Evolutionary conservation across 2,113 vertebrate genomes (phyloP).

Genomic region (Maccullochella peelii): DNA sequence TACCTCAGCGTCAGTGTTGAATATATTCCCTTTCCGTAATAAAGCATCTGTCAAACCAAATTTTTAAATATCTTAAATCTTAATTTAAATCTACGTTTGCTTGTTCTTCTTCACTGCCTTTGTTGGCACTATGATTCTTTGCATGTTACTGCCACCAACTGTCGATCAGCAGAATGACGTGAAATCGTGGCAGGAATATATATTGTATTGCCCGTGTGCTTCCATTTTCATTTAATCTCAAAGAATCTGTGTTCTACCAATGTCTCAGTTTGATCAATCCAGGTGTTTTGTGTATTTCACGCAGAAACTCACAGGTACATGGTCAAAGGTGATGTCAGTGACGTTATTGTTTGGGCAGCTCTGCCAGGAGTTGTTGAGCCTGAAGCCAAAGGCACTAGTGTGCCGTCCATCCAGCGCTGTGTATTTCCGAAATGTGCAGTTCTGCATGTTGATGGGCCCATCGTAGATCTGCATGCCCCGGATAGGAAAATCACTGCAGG

Average conservation of each 20-base stretch:
- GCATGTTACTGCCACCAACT: too few relatives aligned
- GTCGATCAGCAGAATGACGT: too few relatives aligned
- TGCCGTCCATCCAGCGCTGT: conserved; percentile 91
- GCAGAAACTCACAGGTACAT: conserved; percentile 90
- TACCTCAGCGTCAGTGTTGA: not conserved
- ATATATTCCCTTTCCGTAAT: not conserved
- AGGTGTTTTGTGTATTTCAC: not conserved
- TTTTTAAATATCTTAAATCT: too few relatives aligned
- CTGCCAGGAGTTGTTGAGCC: conserved; percentile 98
- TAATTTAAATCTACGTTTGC: too few relatives aligned
- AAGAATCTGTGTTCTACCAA: not conserved
- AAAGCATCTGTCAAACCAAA: not conserved
- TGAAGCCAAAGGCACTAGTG: conserved; percentile 96
- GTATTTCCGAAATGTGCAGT: conserved; percentile 96
- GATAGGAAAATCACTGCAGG: conserved; percentile 91
- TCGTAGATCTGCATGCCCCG: conserved; percentile 97
- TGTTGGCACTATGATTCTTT: not conserved
- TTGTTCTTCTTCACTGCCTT: too few relatives aligned
- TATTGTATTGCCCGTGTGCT: too few relatives aligned
- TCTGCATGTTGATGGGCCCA: conserved; percentile 93
- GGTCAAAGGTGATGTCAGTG: conserved; percentile 88
- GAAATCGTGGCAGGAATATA: too few relatives aligned
- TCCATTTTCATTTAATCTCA: not conserved
- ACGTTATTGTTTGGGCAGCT: conserved; percentile 98
- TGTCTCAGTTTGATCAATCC: not conserved